Evolutionary conservation across 2,113 vertebrate species (phyloP).

Genomic region (Thinocorus orbignyianus): DNA sequence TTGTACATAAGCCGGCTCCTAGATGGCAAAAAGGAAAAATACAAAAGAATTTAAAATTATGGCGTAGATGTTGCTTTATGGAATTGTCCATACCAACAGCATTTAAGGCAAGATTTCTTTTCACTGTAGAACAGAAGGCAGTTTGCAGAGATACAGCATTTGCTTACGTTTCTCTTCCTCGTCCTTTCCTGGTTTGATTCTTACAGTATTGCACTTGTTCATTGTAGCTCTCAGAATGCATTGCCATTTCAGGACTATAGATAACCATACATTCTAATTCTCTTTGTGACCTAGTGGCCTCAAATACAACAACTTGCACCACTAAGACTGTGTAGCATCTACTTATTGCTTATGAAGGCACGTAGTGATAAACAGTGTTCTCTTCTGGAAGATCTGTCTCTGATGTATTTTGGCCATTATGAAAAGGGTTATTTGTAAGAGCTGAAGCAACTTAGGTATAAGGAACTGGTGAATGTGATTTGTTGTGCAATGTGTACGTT

Average conservation of each 20-base stretch:
- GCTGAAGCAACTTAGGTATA: conserved; percentile 55
- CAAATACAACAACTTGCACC: neutral
- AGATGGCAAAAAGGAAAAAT: conserved; percentile 29
- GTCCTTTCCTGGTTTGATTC: conserved; percentile 14
- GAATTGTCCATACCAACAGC: neutral
- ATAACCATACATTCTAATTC: neutral
- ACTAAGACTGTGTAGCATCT: neutral
- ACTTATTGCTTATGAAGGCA: conserved; percentile 48
- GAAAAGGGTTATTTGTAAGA: conserved; percentile 36
- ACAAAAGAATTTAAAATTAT: neutral
- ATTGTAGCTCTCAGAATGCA: neutral
- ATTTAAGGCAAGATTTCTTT: conserved; percentile 40
- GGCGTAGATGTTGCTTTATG: neutral
- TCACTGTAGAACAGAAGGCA: neutral
- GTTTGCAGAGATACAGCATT: conserved; percentile 47
- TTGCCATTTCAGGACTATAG: neutral
- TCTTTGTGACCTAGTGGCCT: neutral
- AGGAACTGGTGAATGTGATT: conserved; percentile 64
- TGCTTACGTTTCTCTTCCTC: conserved; percentile 6
- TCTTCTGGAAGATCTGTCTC: conserved; percentile 16
- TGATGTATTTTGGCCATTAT: conserved; percentile 62
- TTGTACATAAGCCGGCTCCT: conserved; percentile 35
- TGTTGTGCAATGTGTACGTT: conserved; percentile 69
- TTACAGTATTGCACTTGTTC: conserved; percentile 70
- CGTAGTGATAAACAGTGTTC: neutral